Evolutionary conservation across 2,797 vertebrate genomes (phyloP).

Genomic region (Microchirus variegatus): DNA sequence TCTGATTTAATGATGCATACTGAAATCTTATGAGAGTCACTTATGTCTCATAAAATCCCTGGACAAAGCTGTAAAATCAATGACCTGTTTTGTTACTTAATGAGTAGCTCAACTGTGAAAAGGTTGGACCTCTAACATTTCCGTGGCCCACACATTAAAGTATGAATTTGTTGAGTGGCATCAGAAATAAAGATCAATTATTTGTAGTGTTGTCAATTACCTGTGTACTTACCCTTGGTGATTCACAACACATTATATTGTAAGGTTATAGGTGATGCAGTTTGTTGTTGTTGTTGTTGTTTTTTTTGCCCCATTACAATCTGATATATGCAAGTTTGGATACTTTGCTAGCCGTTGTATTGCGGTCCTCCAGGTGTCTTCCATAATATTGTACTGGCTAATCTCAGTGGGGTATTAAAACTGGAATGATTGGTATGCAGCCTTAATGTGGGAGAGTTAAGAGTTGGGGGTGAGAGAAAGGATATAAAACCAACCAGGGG

Average conservation of each 20-base stretch:
- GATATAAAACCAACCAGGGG: conserved; percentile 82
- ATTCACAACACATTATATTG: neutral
- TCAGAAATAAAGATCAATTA: conserved; percentile 21
- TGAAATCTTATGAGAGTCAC: conserved; percentile 85
- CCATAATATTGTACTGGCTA: conserved; percentile 78
- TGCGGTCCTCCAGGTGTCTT: conserved; percentile 55
- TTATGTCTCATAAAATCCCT: conserved; percentile 85
- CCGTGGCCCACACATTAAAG: conserved; percentile 49
- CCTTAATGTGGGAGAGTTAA: conserved; percentile 77
- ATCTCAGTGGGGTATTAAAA: conserved; percentile 78
- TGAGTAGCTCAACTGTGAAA: conserved; percentile 80
- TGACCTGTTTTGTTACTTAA: conserved; percentile 86
- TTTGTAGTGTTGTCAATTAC: conserved; percentile 12
- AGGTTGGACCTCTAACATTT: conserved; percentile 70
- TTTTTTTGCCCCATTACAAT: conserved; percentile 24
- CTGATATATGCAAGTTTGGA: conserved; percentile 29
- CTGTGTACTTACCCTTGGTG: conserved; percentile 9
- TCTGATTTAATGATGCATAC: conserved; percentile 85
- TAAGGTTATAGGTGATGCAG: neutral
- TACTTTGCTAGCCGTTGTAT: conserved; percentile 49
- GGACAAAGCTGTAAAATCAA: conserved; percentile 85
- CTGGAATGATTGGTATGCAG: conserved; percentile 77
- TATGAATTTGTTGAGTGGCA: conserved; percentile 50
- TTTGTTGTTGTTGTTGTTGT: conserved; percentile 6
- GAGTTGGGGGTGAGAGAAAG: conserved; percentile 73